Base-by-base conservation (phyloP, 2,797 vertebrate genomes). In the Danio albolineatus region DNA sequence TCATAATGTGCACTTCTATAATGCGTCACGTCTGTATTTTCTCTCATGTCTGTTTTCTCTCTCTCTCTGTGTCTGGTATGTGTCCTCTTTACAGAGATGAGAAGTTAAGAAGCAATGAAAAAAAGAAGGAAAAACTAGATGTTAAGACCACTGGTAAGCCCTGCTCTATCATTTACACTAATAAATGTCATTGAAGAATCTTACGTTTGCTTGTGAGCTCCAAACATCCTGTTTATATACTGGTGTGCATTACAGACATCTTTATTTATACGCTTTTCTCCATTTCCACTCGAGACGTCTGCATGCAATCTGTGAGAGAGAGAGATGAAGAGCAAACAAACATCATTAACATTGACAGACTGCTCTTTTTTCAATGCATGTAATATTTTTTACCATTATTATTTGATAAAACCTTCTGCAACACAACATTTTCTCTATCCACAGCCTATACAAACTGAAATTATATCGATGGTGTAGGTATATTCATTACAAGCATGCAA, bases 111-210 rank as follows among this genome's bases (percentile, higher is more conserved):
- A 60, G 8, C 12, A 48, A 49, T 4, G 36, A 51, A 8, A 43
- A 41, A 38, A 43, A 17, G 21, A 9, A 19, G 2, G 46, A 75
- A 51, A 13, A 60, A 44, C 17, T 72, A 21, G 41, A n/a, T 5
- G 8, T 14, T 38, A 16, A 0, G 0, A 6, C n/a, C 28, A 17
- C 57, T 13, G 51, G 16, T 54, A n/a, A 65, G n/a, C 13, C 4
- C 49, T 6, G 9, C 46, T 53, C 16, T 28, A 17, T 64, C 36
- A 6, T 16, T 44, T 38, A 17, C 54, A 6, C 12, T 64, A 28
- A 76, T 21, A n/a, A 43, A 54, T 12, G 60, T 51, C 73, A 21
- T 28, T 17, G 49, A 71, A 54, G 49, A 14, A 71, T 41, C 67
- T 41, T 14, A 54, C 67, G 10, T 60, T 46, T 54, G 14, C 2